phyloP scores from a whole-genome alignment of 1,140 invertebrate species.

The Heliconius hermathena region DNA sequence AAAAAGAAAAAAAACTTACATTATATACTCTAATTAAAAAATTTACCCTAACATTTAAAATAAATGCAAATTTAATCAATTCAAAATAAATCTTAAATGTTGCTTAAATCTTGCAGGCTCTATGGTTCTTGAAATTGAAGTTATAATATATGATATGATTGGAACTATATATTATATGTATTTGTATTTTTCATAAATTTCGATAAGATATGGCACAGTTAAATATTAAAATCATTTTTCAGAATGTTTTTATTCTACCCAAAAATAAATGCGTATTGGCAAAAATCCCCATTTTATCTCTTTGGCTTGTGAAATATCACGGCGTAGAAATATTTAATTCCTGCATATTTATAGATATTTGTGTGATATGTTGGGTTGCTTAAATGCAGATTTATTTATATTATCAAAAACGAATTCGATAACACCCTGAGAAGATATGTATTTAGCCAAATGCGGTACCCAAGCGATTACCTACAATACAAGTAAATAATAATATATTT shows the following conservation, averaged over 20 bases:
- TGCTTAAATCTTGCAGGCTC: neutral
- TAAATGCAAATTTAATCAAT: conserved; percentile 52
- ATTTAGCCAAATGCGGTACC: conserved; percentile 61
- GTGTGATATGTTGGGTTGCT: conserved; percentile 72
- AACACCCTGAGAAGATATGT: conserved; percentile 77
- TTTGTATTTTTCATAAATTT: conserved; percentile 20
- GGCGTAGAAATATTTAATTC: conserved; percentile 67
- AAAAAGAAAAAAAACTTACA: conserved; percentile 62
- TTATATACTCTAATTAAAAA: conserved; percentile 42
- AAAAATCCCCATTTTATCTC: conserved; percentile 64
- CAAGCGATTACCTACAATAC: conserved; percentile 76
- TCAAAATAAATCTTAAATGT: conserved; percentile 18
- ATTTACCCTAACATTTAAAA: conserved; percentile 50
- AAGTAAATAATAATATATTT: conserved; percentile 80
- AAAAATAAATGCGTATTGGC: conserved; percentile 65
- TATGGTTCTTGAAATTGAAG: neutral
- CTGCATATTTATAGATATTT: conserved; percentile 55
- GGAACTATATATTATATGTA: conserved; percentile 40
- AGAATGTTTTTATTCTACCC: conserved; percentile 59
- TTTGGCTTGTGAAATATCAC: conserved; percentile 80
- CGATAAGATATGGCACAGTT: conserved; percentile 68
- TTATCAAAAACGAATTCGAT: conserved; percentile 52
- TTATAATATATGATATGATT: conserved; percentile 35
- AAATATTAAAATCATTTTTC: conserved; percentile 51
- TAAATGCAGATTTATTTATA: conserved; percentile 48